Conservation (phyloP, 2,888 invertebrate genomes). For the Drosophila paranaensis region DNA sequence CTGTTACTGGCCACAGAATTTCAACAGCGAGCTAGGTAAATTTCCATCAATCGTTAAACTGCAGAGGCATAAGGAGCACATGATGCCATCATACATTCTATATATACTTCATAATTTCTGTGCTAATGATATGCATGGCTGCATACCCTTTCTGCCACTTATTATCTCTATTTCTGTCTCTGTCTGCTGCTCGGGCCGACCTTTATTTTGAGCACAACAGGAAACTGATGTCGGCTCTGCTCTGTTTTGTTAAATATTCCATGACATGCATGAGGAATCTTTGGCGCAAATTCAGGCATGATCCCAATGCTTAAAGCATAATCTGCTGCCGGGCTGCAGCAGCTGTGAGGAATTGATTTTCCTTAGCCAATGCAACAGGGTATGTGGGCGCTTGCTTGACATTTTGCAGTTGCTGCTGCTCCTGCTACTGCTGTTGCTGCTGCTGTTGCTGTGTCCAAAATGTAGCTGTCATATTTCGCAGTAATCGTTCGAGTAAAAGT, state of each 20-base stretch:
- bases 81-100: not conserved
- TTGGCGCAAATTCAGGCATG: conserved; percentile 34
- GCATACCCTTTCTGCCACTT: conserved; percentile 21
- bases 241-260: conserved; percentile 59
- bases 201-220: conserved; percentile 42
- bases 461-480: conserved; percentile 66
- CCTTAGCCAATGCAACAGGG: conserved; percentile 20
- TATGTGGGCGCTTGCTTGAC: conserved; percentile 45
- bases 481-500: conserved; percentile 70
- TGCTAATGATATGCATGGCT: conserved; percentile 44
- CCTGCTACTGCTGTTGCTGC: not conserved
- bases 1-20: not conserved
- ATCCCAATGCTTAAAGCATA: conserved; percentile 37
- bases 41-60: conserved; percentile 24
- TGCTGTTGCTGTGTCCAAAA: conserved; percentile 9
- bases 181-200: conserved; percentile 14
- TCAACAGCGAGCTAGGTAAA: conserved; percentile 1
- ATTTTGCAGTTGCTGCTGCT: conserved; percentile 23
- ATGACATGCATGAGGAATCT: conserved; percentile 57
- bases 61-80: conserved; percentile 5
- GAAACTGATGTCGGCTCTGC: conserved; percentile 54
- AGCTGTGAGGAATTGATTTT: conserved; percentile 40
- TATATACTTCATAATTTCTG: conserved; percentile 19
- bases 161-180: conserved; percentile 12
- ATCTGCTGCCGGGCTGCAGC: conserved; percentile 31